phyloP scores from a whole-genome alignment of 2,113 vertebrate species.

The Turnix velox region DNA sequence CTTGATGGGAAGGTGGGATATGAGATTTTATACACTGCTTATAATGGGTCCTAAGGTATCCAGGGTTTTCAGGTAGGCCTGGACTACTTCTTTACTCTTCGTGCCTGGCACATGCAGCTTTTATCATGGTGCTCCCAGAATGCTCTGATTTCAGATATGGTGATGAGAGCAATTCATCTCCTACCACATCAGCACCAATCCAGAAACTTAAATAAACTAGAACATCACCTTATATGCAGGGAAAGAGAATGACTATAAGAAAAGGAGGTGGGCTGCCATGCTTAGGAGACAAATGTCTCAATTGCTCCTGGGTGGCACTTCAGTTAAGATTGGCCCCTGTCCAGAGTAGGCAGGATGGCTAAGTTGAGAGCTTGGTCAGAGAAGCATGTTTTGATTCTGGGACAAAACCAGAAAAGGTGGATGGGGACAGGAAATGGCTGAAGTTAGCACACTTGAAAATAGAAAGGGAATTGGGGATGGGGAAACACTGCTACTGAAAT shows the following conservation, averaged over 20 bases:
- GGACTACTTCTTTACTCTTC: not conserved
- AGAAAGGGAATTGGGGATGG: not conserved
- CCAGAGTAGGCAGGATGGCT: not conserved
- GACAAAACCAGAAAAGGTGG: not conserved
- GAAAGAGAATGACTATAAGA: not conserved
- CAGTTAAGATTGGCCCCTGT: accelerated
- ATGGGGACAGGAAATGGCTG: not conserved
- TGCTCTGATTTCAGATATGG: not conserved
- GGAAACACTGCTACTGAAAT: not conserved
- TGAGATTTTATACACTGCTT: not conserved
- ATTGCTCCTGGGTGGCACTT: accelerated
- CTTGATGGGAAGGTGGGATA: not conserved
- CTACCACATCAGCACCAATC: not conserved
- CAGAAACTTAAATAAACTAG: not conserved
- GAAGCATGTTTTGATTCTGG: not conserved
- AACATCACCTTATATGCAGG: not conserved
- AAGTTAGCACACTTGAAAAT: not conserved
- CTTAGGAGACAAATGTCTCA: not conserved
- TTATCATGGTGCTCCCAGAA: not conserved
- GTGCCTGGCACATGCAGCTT: not conserved
- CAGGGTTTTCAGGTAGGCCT: not conserved
- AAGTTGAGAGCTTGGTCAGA: accelerated
- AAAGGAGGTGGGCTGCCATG: not conserved
- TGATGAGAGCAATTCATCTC: not conserved
- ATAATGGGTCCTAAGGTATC: too few species aligned